Conservation (phyloP, 30 jellyfish, hydroid and myxozoan genomes). For the Aurelia sp. region DNA sequence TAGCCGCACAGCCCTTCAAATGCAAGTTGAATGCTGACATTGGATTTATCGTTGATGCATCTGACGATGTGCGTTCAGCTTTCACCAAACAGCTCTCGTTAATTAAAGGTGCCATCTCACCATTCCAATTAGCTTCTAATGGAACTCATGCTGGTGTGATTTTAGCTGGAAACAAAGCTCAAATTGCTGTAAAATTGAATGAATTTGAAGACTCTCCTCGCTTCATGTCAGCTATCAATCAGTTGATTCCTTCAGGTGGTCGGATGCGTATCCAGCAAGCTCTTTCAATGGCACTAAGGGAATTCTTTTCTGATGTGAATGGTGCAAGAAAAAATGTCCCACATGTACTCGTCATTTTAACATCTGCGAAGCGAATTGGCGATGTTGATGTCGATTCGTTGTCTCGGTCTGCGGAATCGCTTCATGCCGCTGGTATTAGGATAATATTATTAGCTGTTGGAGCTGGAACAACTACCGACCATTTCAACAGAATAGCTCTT, state of each 20-base stretch:
- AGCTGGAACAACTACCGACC: slow-evolving; percentile 15
- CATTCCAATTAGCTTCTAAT: slow-evolving; percentile 8
- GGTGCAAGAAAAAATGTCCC: slow-evolving; percentile 71
- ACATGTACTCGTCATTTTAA: slow-evolving; percentile 47
- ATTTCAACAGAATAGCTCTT: not conserved
- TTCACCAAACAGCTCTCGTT: slow-evolving; percentile 21
- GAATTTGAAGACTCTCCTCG: slow-evolving; percentile 2
- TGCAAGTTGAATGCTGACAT: slow-evolving; percentile 38
- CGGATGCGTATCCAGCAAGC: slow-evolving; percentile 43
- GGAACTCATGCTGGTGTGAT: slow-evolving; percentile 59
- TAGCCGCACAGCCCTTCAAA: slow-evolving; percentile 26
- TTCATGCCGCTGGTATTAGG: slow-evolving; percentile 58
- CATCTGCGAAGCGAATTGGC: slow-evolving; percentile 40
- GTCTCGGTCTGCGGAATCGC: slow-evolving; percentile 15
- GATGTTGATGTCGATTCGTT: slow-evolving; percentile 29
- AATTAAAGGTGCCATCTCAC: slow-evolving; percentile 25
- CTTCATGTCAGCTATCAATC: slow-evolving; percentile 47
- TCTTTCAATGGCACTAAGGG: slow-evolving; percentile 25
- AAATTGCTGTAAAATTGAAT: slow-evolving; percentile 16
- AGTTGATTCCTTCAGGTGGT: slow-evolving; percentile 3
- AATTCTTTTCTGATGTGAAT: slow-evolving; percentile 25
- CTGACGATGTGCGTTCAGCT: slow-evolving; percentile 4
- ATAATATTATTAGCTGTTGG: slow-evolving; percentile 55
- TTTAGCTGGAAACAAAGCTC: slow-evolving; percentile 13
- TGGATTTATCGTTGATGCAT: slow-evolving; percentile 37